Conservation (phyloP, 2,888 invertebrate genomes). For the Clanis bilineata region DNA sequence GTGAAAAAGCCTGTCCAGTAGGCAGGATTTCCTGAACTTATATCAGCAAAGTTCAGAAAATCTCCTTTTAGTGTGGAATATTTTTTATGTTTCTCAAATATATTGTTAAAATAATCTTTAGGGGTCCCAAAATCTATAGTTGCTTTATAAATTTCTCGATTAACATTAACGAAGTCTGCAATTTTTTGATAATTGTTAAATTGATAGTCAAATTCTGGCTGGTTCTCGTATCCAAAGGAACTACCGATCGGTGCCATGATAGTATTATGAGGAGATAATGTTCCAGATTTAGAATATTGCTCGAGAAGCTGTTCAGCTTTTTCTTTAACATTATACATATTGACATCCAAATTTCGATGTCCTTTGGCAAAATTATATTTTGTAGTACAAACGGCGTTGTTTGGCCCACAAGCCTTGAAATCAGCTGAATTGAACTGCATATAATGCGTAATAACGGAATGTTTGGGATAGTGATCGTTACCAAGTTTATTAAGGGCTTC, state of each 20-base stretch:
- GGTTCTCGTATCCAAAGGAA: constrained; percentile 93
- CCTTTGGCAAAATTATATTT: constrained; percentile 87
- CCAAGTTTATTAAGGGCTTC: constrained; percentile 56
- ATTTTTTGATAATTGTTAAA: constrained; percentile 94
- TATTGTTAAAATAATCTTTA: constrained; percentile 90
- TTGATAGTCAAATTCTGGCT: constrained; percentile 96
- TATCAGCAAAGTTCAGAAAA: constrained; percentile 97
- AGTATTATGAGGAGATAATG: constrained; percentile 93
- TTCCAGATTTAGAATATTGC: constrained; percentile 94
- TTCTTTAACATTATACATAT: constrained; percentile 90
- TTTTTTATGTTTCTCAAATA: constrained; percentile 82
- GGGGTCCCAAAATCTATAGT: constrained; percentile 94
- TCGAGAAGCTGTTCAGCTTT: constrained; percentile 92
- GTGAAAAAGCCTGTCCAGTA: constrained; percentile 99
- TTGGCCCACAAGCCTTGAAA: constrained; percentile 65
- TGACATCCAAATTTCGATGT: constrained; percentile 88
- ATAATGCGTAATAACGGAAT: constrained; percentile 60
- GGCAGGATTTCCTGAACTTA: constrained; percentile 91
- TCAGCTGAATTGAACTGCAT: constrained; percentile 67
- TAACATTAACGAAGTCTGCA: constrained; percentile 91
- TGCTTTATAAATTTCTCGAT: constrained; percentile 86
- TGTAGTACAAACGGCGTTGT: constrained; percentile 45
- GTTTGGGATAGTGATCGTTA: constrained; percentile 55
- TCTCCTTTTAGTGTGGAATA: constrained; percentile 92
- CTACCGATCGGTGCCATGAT: constrained; percentile 96